Percentiles rank a stretch among this genome's conserved stretches.
Evolutionary conservation across 2,113 vertebrate species (phyloP).

Genomic region (Oreamnos americanus): DNA sequence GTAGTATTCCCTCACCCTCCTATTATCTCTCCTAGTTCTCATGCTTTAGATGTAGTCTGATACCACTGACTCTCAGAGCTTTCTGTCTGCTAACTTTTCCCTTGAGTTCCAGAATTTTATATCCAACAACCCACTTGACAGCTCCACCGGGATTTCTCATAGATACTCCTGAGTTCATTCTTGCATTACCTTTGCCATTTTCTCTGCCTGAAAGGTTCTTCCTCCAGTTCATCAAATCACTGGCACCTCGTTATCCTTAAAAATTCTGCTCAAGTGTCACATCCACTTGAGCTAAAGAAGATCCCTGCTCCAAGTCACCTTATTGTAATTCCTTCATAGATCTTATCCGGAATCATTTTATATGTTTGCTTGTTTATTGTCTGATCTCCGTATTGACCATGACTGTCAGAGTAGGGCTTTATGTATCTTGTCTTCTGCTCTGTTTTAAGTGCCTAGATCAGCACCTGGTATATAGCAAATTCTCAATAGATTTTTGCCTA

Average conservation of each 20-base stretch:
- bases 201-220: background rate
- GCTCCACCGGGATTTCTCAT: background rate
- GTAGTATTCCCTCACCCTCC: fast-evolving
- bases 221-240: background rate
- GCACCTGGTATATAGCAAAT: background rate
- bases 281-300: background rate
- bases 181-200: background rate
- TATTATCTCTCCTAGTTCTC: background rate
- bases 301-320: background rate
- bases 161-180: too few species aligned
- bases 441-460: background rate
- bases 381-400: background rate
- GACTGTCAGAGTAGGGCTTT: background rate
- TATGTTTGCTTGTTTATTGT: background rate
- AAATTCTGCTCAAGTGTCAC: background rate
- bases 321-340: background rate
- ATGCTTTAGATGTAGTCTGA: background rate
- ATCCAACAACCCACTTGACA: background rate
- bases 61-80: background rate
- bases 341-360: background rate
- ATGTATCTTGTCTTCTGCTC: background rate
- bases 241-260: background rate
- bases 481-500: background rate
- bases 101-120: background rate
- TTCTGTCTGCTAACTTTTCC: background rate